These are phyloP conservation scores for Drosophila nr. medialis DNA, from an alignment of 2,888 invertebrate species.

Conservation along the genomic window DNA sequence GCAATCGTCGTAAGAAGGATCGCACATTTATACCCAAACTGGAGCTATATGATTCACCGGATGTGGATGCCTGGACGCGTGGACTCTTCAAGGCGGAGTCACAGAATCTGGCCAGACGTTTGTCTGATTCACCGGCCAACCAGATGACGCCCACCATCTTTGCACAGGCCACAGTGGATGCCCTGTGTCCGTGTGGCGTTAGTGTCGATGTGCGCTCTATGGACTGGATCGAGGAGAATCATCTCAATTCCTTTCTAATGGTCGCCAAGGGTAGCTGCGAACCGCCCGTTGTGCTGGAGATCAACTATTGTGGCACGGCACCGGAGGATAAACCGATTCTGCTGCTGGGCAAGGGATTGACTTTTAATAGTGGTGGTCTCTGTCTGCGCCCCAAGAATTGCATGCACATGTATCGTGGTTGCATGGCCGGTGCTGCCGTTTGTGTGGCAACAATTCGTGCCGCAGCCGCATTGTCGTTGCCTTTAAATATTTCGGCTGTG, in stretches of 20 bases:
- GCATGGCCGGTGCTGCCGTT: constrained; percentile 88
- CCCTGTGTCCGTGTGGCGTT: constrained; percentile 87
- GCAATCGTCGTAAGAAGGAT: constrained; percentile 86
- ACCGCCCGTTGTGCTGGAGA: constrained; percentile 86
- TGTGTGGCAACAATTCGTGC: constrained; percentile 86
- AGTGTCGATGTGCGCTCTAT: constrained; percentile 85
- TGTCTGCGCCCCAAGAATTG: constrained; percentile 69
- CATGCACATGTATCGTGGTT: constrained; percentile 85
- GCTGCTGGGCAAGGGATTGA: constrained; percentile 87
- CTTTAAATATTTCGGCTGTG: constrained; percentile 85
- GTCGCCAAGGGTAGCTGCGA: constrained; percentile 85
- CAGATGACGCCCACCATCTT: constrained; percentile 91
- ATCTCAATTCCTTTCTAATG: constrained; percentile 86
- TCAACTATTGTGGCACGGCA: constrained; percentile 85
- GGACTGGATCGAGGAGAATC: constrained; percentile 86
- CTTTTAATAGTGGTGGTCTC: constrained; percentile 85
- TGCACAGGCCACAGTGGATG: constrained; percentile 88
- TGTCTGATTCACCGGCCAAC: constrained; percentile 91
- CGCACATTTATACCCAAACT: constrained; percentile 85
- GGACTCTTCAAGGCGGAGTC: constrained; percentile 89
- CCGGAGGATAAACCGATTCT: constrained; percentile 85
- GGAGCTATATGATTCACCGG: constrained; percentile 86
- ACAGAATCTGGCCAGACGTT: constrained; percentile 89
- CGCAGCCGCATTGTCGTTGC: constrained; percentile 86
- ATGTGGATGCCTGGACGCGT: constrained; percentile 87